Conservation (phyloP, 2,888 invertebrate species). For the Schizaphis graminum region DNA sequence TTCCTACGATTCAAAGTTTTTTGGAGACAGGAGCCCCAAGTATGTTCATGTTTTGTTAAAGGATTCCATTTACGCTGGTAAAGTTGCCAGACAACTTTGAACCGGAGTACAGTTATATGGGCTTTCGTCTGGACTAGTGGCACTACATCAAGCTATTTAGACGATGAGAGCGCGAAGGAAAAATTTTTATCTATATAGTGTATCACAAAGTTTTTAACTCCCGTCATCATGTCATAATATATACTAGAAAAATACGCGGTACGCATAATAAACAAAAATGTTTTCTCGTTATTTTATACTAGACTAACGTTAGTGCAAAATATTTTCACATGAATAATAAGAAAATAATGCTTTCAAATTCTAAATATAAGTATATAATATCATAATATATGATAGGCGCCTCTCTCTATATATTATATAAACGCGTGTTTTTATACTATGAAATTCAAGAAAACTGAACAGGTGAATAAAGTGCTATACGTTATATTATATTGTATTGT, state of each 20-base stretch:
- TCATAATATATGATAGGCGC: background rate
- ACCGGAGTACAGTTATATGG: conserved; percentile 24
- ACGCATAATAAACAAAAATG: conserved; percentile 51
- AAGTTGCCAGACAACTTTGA: conserved; percentile 50
- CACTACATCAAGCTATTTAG: conserved; percentile 43
- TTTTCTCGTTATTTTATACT: conserved; percentile 32
- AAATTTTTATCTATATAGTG: conserved; percentile 42
- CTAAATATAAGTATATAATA: background rate
- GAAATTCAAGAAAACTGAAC: background rate
- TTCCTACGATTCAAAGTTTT: background rate
- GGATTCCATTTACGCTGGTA: conserved; percentile 39
- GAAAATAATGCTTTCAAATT: conserved; percentile 20
- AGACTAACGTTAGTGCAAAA: background rate
- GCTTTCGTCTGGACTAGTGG: conserved; percentile 26
- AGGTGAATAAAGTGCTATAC: background rate
- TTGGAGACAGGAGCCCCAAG: background rate
- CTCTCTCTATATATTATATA: background rate
- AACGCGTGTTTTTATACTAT: background rate
- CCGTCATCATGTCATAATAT: conserved; percentile 42
- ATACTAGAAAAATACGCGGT: conserved; percentile 54
- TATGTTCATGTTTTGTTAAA: conserved; percentile 29
- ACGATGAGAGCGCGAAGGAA: background rate
- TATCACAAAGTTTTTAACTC: conserved; percentile 55
- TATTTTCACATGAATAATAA: conserved; percentile 33
- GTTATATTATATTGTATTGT: background rate